Base-by-base conservation (phyloP, 2,797 vertebrate species). In the Tadarida brasiliensis region DNA sequence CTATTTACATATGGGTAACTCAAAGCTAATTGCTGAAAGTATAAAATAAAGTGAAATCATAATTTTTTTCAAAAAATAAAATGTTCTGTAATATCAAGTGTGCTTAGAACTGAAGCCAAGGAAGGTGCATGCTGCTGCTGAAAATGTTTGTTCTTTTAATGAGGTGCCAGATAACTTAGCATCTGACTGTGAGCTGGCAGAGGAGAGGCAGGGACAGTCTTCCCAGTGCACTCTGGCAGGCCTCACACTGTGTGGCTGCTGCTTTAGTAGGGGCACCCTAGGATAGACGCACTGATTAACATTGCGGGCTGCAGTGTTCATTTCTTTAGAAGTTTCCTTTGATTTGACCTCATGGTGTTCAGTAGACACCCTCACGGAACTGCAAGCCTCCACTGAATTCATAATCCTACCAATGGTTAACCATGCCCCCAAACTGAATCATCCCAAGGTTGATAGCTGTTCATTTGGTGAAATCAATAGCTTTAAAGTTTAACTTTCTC, bases 401-500 rank as follows among this genome's bases (percentile, higher is more conserved):
- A 33, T 44, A 44, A 65, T 26, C 67, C 44, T 77, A 12, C 12
- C 28, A 61, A 71, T 74, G 33, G 6, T 84, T 85, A 84, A 49
- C 28, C 16, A 2, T 22, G 5, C 17, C 9, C 7, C 30, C 11
- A 71, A 35, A 70, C 22, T 49, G 33, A 65, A 67, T 65, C n/a
- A 77, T n/a, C 10, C 15, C n/a, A 71, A 56, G 8, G 14, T 14
- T 82, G 49, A 51, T 7, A 85, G 67, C 33, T 56, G 14, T 94
- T 74, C 74, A 63, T 70, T 59, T 87, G 35, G 67, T 19, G 39
- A 90, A 22, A 20, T 44, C 67, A 67, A 30, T 70, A 68, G 35
- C 68, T 92, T 84, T 76, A 56, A 92, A 91, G 56, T 73, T 88
- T n/a, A 90, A 33, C 67, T 87, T 85, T 87, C 56, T 78, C 47